Percentiles rank a stretch among this genome's conserved stretches.
phyloP scores from a whole-genome alignment of 2,888 invertebrate genomes.

The Oxystoma pomonae region DNA sequence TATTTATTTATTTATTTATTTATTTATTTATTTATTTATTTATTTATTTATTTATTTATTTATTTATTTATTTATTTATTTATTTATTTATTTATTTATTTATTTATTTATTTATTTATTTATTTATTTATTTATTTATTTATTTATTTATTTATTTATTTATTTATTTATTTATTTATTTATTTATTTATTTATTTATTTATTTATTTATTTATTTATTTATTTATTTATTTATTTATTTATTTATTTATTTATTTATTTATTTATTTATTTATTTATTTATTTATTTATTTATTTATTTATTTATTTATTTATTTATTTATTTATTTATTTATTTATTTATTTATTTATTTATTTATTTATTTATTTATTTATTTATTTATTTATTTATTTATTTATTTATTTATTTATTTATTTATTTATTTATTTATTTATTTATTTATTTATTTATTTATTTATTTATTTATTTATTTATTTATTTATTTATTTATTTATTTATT shows the following conservation, averaged over 20 bases:
- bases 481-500: no score
- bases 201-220: conserved; percentile 6
- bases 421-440: no score
- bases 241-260: conserved; percentile 6
- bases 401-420: no score
- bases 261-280: conserved; percentile 6
- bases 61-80: conserved; percentile 6
- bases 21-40: conserved; percentile 6
- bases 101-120: conserved; percentile 6
- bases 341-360: neutral
- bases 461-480: no score
- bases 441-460: no score
- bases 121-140: conserved; percentile 6
- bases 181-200: conserved; percentile 6
- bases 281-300: conserved; percentile 6
- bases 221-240: conserved; percentile 6
- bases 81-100: conserved; percentile 6
- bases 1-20: conserved; percentile 6
- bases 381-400: no score
- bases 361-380: neutral
- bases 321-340: conserved; percentile 1
- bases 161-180: conserved; percentile 6
- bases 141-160: conserved; percentile 6
- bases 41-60: conserved; percentile 6
- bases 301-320: conserved; percentile 6